Evolutionary conservation across 2,113 vertebrate genomes (phyloP).

Genomic region (Barnardius zonarius): DNA sequence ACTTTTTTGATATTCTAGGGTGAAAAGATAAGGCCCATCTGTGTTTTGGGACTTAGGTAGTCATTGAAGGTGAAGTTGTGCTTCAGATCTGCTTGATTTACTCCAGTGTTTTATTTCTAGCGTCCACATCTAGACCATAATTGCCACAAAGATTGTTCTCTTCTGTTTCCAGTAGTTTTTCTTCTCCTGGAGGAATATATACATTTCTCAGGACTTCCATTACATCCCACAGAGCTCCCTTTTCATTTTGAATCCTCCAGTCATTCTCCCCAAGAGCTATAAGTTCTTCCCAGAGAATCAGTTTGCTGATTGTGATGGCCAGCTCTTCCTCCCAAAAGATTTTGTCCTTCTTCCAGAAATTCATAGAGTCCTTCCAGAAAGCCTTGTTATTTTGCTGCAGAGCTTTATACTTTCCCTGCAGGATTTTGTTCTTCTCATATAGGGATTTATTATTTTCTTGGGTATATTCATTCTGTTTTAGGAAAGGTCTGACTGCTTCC

Average conservation of each 20-base stretch:
- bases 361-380: neutral
- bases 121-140: neutral
- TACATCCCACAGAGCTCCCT: neutral
- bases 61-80: neutral
- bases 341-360: conserved; percentile 6
- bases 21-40: neutral
- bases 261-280: neutral
- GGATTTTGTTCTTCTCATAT: neutral
- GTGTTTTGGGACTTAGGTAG: neutral
- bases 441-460: neutral
- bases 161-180: neutral
- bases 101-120: neutral
- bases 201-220: neutral
- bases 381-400: neutral
- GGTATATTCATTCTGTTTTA: neutral
- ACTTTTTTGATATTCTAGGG: neutral
- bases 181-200: neutral
- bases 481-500: neutral
- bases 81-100: neutral
- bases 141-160: neutral
- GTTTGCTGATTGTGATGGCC: neutral
- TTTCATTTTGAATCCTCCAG: neutral
- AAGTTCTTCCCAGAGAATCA: neutral
- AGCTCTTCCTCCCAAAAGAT: conserved; percentile 4
- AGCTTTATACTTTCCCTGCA: neutral